phyloP scores from a whole-genome alignment of 2,797 vertebrate genomes.

The Peromyscus nudipes region DNA sequence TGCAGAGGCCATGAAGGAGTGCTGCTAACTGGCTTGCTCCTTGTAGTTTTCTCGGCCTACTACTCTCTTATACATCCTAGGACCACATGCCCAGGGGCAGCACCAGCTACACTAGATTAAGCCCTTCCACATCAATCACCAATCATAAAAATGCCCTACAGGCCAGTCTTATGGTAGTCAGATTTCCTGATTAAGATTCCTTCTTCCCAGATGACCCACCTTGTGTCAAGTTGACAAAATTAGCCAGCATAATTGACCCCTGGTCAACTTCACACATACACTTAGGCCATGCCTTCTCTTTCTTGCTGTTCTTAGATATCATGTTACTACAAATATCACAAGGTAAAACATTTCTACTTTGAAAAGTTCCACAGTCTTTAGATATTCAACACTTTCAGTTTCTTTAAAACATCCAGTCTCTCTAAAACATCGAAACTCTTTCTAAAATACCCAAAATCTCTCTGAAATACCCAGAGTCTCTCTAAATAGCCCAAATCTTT shows the following conservation, averaged over 20 bases:
- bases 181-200: background rate
- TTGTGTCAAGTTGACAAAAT: background rate
- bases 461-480: background rate
- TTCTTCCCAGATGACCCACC: background rate
- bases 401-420: background rate
- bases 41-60: background rate
- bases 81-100: background rate
- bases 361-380: too few species aligned
- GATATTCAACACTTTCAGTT: background rate
- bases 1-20: background rate
- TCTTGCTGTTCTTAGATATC: background rate
- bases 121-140: background rate
- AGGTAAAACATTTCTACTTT: background rate
- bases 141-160: too few species aligned
- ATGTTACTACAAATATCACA: background rate
- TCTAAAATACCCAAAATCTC: background rate
- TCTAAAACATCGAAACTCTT: background rate
- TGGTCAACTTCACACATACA: background rate
- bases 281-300: background rate
- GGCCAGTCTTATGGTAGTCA: too few species aligned
- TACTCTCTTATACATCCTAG: background rate
- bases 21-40: background rate
- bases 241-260: background rate
- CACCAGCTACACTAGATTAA: background rate
- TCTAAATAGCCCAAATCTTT: background rate